Evolutionary conservation across 2,797 vertebrate genomes (phyloP).

Genomic region (Coluber constrictor): DNA sequence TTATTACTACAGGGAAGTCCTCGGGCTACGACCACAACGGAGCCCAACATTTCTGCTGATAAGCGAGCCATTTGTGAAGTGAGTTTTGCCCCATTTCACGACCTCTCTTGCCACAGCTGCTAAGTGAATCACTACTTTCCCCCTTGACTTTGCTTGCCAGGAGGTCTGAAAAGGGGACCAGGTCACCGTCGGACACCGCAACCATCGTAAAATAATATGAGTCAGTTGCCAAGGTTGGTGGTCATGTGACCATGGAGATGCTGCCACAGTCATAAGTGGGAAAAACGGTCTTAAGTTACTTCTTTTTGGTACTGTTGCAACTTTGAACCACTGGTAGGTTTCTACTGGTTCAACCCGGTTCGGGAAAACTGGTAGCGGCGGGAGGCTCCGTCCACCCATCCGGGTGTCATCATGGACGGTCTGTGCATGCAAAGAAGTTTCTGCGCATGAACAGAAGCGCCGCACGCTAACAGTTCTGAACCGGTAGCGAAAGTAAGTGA

Average conservation of each 20-base stretch:
- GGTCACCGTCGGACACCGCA: not conserved
- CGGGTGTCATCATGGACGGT: too few relatives aligned
- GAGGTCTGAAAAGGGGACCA: not conserved
- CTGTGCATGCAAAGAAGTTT: too few relatives aligned
- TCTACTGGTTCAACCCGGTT: too few relatives aligned
- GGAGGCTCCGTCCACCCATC: too few relatives aligned
- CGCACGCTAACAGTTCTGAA: too few relatives aligned
- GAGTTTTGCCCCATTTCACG: not conserved
- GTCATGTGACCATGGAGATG: not conserved
- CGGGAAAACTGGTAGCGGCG: too few relatives aligned
- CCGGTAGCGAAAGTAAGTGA: too few relatives aligned
- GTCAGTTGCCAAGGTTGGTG: not conserved
- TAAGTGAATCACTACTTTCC: not conserved
- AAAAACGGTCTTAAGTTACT: not conserved
- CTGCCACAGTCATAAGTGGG: not conserved
- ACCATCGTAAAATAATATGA: not conserved
- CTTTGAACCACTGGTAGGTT: not conserved
- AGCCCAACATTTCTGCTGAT: not conserved
- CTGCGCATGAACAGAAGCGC: too few relatives aligned
- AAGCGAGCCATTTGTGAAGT: not conserved
- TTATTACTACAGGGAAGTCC: not conserved
- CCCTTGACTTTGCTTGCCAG: too few relatives aligned
- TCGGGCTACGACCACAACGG: accelerated
- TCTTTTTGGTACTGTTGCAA: not conserved
- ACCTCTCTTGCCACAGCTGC: not conserved